Percentiles rank a stretch among this genome's conserved stretches.
Evolutionary conservation across 2,797 vertebrate species (phyloP).

Genomic region (Psittacula derbiana): DNA sequence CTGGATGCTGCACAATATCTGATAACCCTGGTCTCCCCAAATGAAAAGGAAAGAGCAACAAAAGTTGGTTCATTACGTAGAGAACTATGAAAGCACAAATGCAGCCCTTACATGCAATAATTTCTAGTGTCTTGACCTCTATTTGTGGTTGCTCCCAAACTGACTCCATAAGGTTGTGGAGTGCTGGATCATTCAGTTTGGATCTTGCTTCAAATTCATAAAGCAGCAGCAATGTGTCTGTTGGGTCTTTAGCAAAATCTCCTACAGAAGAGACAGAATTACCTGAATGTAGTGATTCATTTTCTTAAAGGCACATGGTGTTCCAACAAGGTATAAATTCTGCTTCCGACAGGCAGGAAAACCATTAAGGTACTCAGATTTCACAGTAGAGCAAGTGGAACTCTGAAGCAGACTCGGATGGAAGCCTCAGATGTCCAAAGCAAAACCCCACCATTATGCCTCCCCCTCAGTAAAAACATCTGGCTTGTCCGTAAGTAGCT

Average conservation of each 20-base stretch:
- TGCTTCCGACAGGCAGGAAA: neutral
- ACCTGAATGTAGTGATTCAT: neutral
- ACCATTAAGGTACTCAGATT: neutral
- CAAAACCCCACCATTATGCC: neutral
- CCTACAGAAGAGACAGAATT: constrained; percentile 69
- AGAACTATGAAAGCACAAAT: neutral
- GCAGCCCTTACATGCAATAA: constrained; percentile 84
- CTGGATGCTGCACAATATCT: neutral
- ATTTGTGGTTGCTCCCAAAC: constrained; percentile 83
- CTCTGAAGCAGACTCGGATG: neutral
- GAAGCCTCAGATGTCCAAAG: neutral
- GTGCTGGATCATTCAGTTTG: constrained; percentile 86
- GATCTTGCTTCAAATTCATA: constrained; percentile 92
- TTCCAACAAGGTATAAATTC: neutral
- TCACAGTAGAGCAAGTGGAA: neutral
- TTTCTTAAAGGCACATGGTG: neutral
- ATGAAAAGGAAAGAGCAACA: neutral
- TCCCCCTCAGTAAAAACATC: neutral
- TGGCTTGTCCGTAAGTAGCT: neutral
- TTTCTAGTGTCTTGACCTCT: constrained; percentile 86
- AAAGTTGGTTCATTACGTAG: neutral
- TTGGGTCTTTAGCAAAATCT: constrained; percentile 80
- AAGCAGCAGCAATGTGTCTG: constrained; percentile 85
- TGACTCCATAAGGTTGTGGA: constrained; percentile 82
- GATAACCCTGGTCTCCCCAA: neutral